Evolutionary conservation across 2,113 vertebrate genomes (phyloP), one percentile per base, ranked within the genome.

Genomic region (Pterophyllum scalare): DNA sequence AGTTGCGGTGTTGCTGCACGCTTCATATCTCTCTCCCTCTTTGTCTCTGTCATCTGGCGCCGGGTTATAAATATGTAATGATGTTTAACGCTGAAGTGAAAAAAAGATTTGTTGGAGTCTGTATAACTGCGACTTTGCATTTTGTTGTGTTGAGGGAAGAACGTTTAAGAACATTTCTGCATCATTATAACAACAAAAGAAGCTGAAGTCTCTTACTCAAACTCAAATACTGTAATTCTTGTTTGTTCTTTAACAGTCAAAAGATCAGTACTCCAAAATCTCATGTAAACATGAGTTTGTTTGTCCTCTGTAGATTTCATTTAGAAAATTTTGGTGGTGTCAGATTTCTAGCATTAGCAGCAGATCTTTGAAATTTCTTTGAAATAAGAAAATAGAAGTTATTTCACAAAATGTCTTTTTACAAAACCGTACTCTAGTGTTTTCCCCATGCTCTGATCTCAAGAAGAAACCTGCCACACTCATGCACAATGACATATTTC

Each of bases 61-160:
- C 85, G 87, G 87, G 90, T 94, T 94, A 95, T 96, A 96, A 96
- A 96, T 96, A 94, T 93, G 92, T 95, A 95, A 96, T 95, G 93
- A 95, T 94, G 90, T 95, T 95, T 94, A 95, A 95, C 80, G 83
- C 93, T 59, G 85, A 87, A 85, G 88, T 90, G 87, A 90, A 93
- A 93, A 91, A 90, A 91, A 91, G 88, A 93, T 91, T 93, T 91
- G 90, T 94, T 89, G 88, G 87, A 91, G 90, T 90, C 92, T 84
- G 86, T 93, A 86, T 81, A 83, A 87, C 89, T 88, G 91, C 46
- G 70, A 33, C 67, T 72, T 54, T 74, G 59, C 76, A 79, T 81
- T 91, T 91, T 86, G 91, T 88, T 91, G 88, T 93, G 81, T 87
- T 62, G 24, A 80, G 46, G 82, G 60, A 79, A 90, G 74, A 79